Conservation (phyloP, 2,797 vertebrate genomes). For the Clarias laeviceps region DNA sequence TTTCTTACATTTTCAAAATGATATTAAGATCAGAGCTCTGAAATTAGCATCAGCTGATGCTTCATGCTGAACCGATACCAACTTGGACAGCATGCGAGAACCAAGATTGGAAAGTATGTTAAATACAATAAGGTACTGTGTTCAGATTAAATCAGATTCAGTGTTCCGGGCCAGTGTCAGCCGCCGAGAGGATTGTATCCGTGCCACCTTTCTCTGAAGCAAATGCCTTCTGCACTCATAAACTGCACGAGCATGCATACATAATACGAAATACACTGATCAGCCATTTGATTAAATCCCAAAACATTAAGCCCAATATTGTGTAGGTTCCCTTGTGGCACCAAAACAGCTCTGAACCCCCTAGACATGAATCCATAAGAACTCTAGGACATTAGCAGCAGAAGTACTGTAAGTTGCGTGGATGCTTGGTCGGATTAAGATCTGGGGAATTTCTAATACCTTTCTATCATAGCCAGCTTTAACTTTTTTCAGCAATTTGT, state of each 20-base stretch:
- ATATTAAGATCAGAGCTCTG: not conserved
- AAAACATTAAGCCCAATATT: no score
- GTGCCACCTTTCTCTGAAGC: not conserved
- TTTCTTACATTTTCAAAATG: conserved; percentile 7
- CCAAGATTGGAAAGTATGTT: not conserved
- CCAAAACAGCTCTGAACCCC: no score
- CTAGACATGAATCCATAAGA: no score
- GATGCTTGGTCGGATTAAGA: no score
- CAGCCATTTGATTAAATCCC: no score
- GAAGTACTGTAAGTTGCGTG: no score
- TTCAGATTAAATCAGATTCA: not conserved
- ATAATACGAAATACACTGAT: no score
- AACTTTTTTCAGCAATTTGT: no score
- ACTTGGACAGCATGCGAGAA: not conserved
- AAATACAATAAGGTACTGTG: not conserved
- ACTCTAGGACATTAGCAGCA: no score
- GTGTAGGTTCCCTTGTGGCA: no score
- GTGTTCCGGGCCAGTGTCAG: not conserved
- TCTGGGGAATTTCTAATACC: no score
- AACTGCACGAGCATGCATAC: not conserved
- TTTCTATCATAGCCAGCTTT: no score
- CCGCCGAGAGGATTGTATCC: not conserved
- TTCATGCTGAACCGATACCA: not conserved
- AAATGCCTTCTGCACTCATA: not conserved
- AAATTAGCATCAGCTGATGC: not conserved